Evolutionary conservation across 2,888 invertebrate species (phyloP).

Genomic region (Phortica okadai): DNA sequence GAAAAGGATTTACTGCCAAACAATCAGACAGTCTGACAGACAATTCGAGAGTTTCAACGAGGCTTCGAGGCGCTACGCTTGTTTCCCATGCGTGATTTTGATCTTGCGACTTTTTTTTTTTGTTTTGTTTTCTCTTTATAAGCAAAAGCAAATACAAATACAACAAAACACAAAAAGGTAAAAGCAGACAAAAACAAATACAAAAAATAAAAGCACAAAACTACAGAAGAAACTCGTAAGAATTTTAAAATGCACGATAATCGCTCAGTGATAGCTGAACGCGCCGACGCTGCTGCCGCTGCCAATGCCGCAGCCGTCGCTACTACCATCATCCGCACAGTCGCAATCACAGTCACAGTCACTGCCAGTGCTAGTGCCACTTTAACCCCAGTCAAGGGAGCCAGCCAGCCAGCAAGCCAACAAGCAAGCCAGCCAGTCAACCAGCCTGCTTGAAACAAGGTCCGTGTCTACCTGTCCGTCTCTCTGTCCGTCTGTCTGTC

Average conservation of each 20-base stretch:
- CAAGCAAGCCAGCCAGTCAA: neutral
- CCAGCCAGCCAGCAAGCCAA: conserved; percentile 48
- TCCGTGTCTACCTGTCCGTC: conserved; percentile 43
- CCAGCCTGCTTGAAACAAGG: conserved; percentile 59
- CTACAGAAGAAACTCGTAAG: conserved; percentile 69
- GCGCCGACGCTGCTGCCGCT: conserved; percentile 62
- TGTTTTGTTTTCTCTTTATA: conserved; percentile 11
- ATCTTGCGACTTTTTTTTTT: conserved; percentile 52
- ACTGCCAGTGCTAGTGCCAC: conserved; percentile 60
- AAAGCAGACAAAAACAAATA: conserved; percentile 25
- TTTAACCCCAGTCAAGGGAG: conserved; percentile 61
- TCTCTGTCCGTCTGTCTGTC: conserved; percentile 24
- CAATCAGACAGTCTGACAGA: conserved; percentile 31
- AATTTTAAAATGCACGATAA: conserved; percentile 76
- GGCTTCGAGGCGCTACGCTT: conserved; percentile 36
- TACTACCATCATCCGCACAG: conserved; percentile 22
- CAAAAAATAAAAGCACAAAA: conserved; percentile 43
- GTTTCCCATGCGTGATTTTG: conserved; percentile 71
- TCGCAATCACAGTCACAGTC: conserved; percentile 42
- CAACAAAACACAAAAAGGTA: conserved; percentile 60
- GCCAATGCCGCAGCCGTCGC: conserved; percentile 33
- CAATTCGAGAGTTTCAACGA: neutral
- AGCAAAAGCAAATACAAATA: conserved; percentile 54
- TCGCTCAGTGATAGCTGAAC: conserved; percentile 73
- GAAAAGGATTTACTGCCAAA: neutral